Evolutionary conservation across 2,797 vertebrate species (phyloP).

Genomic region (Antrozous pallidus): DNA sequence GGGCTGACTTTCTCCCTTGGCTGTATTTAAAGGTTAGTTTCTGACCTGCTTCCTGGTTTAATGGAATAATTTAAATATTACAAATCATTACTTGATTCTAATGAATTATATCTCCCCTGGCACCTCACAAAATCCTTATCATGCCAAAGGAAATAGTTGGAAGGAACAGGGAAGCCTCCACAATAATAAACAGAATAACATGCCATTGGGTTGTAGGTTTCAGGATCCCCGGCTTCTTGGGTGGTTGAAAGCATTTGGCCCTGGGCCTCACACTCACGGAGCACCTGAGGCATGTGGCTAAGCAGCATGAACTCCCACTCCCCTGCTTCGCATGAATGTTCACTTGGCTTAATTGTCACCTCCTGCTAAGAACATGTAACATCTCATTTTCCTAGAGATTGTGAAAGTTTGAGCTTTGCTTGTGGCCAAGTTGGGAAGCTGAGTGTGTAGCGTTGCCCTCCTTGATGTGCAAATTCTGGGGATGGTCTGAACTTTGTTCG

Average conservation of each 20-base stretch:
- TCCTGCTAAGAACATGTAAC: conserved; percentile 72
- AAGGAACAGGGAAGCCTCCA: conserved; percentile 59
- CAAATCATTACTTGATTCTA: conserved; percentile 77
- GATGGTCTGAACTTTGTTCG: neutral
- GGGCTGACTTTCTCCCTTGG: conserved; percentile 75
- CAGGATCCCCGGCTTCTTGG: conserved; percentile 67
- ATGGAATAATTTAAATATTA: conserved; percentile 79
- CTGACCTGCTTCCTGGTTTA: conserved; percentile 76
- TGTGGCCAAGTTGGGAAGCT: conserved; percentile 20
- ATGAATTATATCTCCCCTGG: conserved; percentile 76
- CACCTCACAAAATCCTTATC: conserved; percentile 74
- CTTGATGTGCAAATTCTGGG: neutral
- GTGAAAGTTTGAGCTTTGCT: conserved; percentile 48
- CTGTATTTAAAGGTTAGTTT: conserved; percentile 78
- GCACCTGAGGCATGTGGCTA: conserved; percentile 68
- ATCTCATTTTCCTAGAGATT: conserved; percentile 70
- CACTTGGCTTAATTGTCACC: conserved; percentile 70
- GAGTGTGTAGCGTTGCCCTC: neutral
- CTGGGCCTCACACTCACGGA: conserved; percentile 11
- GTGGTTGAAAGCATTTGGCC: conserved; percentile 73
- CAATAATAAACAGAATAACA: conserved; percentile 66
- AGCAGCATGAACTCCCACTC: conserved; percentile 59
- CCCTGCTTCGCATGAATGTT: conserved; percentile 48
- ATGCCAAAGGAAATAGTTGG: conserved; percentile 65
- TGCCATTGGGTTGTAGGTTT: conserved; percentile 43